Evolutionary conservation across 2,113 vertebrate species (phyloP).

Genomic region (Patagioenas fasciata): DNA sequence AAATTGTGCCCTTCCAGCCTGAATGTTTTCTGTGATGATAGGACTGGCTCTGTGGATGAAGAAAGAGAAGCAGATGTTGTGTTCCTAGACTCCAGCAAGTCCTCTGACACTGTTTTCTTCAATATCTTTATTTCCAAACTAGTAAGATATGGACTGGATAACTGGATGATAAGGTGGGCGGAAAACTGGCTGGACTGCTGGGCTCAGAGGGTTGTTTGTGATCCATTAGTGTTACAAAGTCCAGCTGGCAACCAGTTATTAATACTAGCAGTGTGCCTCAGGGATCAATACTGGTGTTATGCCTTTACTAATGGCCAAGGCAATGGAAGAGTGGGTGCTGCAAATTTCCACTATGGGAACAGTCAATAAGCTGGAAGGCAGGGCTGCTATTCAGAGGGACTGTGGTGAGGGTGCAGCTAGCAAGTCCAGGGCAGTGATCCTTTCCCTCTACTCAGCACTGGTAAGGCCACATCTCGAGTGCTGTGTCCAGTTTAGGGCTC

Average conservation of each 20-base stretch:
- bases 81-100: not conserved
- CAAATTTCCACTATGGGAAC: not conserved
- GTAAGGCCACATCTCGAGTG: not conserved
- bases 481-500: not conserved
- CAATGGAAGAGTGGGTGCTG: not conserved
- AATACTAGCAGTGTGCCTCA: not conserved
- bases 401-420: not conserved
- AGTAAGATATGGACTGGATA: not conserved
- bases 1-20: not conserved
- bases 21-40: not conserved
- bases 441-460: not conserved
- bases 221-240: not conserved
- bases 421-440: not conserved
- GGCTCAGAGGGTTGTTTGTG: not conserved
- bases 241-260: not conserved
- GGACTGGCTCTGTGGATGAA: rapidly evolving
- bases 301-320: not conserved
- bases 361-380: rapidly evolving
- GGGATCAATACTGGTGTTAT: not conserved
- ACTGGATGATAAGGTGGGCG: not conserved
- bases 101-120: not conserved
- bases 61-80: rapidly evolving
- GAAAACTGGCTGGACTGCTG: not conserved
- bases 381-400: not conserved
- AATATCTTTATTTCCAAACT: not conserved